These are phyloP conservation scores for Bubalus kerabau DNA, from an alignment of 2,113 vertebrate genomes.

Conservation along the genomic window DNA sequence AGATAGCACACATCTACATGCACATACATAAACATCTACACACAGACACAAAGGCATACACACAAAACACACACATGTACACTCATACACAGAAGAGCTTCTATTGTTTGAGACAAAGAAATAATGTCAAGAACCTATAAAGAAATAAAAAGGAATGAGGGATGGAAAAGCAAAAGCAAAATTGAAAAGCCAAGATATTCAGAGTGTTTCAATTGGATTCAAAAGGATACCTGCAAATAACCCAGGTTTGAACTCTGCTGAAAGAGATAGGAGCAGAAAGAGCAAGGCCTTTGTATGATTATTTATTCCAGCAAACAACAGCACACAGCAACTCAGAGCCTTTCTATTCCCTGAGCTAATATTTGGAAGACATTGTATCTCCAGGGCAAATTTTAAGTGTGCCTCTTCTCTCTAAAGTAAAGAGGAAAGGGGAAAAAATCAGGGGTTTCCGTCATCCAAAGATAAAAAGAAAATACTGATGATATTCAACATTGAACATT, in stretches of 20 bases:
- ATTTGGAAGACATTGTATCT: conserved; percentile 74
- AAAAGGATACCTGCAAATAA: conserved; percentile 57
- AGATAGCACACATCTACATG: background rate
- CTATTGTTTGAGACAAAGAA: conserved; percentile 52
- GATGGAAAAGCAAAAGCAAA: conserved; percentile 18
- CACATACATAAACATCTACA: background rate
- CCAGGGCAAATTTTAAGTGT: conserved; percentile 66
- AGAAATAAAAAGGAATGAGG: conserved; percentile 33
- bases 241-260: conserved; percentile 35
- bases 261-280: conserved; percentile 30
- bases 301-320: conserved; percentile 73
- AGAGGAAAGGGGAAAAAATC: background rate
- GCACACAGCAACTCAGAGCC: conserved; percentile 34
- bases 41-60: background rate
- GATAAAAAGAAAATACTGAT: conserved; percentile 55
- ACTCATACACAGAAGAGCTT: background rate
- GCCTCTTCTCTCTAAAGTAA: conserved; percentile 48
- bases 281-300: conserved; percentile 51
- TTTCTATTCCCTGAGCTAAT: conserved; percentile 74
- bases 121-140: conserved; percentile 48
- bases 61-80: background rate
- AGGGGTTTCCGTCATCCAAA: conserved; percentile 53
- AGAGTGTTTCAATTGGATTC: conserved; percentile 44
- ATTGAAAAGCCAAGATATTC: conserved; percentile 45
- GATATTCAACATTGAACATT: conserved; percentile 50